phyloP scores from a whole-genome alignment of 2,113 vertebrate species.

The Elephas maximus region DNA sequence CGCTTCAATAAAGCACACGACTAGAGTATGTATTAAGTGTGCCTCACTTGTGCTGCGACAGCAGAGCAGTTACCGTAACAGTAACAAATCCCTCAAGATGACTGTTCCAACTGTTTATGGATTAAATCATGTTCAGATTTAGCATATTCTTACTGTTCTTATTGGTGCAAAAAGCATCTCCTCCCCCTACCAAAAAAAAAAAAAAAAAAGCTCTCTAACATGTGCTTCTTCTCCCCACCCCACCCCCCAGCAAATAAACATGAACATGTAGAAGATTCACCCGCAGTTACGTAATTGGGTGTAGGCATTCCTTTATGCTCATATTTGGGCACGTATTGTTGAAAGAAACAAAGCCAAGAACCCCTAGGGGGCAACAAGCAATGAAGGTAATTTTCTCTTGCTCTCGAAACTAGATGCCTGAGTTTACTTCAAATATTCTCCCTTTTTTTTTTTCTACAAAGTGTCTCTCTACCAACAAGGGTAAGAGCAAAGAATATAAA shows the following conservation, averaged over 20 bases:
- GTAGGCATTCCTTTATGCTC: slow-evolving; percentile 42
- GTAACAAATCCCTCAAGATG: slow-evolving; percentile 63
- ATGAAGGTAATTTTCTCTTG: slow-evolving; percentile 23
- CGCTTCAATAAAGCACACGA: background rate
- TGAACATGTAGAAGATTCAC: background rate
- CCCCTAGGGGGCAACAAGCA: background rate
- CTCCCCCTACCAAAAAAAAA: too few relatives aligned
- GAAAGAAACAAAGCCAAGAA: slow-evolving; percentile 57
- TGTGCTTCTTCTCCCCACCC: background rate
- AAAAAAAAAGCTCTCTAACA: background rate
- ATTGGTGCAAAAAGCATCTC: slow-evolving; percentile 1
- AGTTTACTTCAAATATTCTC: slow-evolving; percentile 29
- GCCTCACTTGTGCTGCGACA: background rate
- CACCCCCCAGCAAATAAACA: background rate
- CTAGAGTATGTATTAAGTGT: background rate
- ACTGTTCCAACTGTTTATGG: background rate
- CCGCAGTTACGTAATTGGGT: slow-evolving; percentile 33
- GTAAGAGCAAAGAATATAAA: slow-evolving; percentile 11
- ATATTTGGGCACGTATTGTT: slow-evolving; percentile 56
- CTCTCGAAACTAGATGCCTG: slow-evolving; percentile 16
- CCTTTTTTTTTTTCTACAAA: background rate
- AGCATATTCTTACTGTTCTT: slow-evolving; percentile 9
- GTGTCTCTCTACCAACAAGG: background rate
- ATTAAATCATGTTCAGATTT: slow-evolving; percentile 69
- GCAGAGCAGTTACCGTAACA: slow-evolving; percentile 31